Conservation (phyloP, 1,140 invertebrate species). For the Colletes latitarsis region DNA sequence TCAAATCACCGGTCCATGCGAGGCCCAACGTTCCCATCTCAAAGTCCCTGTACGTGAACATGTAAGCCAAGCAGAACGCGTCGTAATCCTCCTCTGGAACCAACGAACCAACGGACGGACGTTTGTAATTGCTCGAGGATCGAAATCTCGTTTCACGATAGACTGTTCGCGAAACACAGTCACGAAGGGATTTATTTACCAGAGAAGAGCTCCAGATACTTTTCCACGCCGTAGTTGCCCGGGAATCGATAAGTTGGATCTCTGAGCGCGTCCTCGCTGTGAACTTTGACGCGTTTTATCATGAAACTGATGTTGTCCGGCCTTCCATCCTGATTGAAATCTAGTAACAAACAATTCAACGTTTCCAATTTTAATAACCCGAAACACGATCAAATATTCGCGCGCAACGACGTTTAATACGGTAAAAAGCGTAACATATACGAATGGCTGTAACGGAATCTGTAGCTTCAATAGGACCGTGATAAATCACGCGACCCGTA, state of each 20-base stretch:
- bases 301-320: constrained; percentile 97
- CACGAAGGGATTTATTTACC: constrained; percentile 81
- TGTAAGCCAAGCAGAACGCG: constrained; percentile 98
- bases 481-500: too few relatives aligned
- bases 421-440: too few relatives aligned
- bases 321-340: constrained; percentile 95
- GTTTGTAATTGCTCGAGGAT: constrained; percentile 5
- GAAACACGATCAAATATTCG: too few relatives aligned
- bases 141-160: not conserved
- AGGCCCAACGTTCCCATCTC: constrained; percentile 98
- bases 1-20: constrained; percentile 97
- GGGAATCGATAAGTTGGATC: constrained; percentile 94
- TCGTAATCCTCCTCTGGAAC: constrained; percentile 96
- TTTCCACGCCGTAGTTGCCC: constrained; percentile 96
- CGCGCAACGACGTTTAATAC: too few relatives aligned
- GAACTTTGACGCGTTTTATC: constrained; percentile 97
- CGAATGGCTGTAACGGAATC: too few relatives aligned
- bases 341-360: constrained; percentile 81
- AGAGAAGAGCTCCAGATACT: constrained; percentile 96
- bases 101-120: constrained; percentile 57
- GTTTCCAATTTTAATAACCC: not conserved
- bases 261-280: constrained; percentile 90
- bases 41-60: constrained; percentile 99
- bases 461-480: too few relatives aligned
- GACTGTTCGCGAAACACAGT: not conserved